Evolutionary conservation across 37 sponge, comb jelly and placozoan genomes (phyloP).

Genomic region (Axinella damicornis): DNA sequence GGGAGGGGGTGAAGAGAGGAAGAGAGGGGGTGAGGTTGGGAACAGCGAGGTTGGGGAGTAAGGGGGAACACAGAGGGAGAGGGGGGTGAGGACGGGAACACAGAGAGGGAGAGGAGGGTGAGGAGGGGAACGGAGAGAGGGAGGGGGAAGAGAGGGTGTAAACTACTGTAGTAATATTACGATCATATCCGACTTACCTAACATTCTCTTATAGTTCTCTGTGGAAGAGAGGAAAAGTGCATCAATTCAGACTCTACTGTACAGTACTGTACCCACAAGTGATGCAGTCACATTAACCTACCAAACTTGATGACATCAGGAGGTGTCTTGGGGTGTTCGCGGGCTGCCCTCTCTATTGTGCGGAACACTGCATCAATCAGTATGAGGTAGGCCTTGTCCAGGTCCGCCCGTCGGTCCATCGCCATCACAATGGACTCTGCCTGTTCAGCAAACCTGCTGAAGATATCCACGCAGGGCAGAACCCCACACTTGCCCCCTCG

Average conservation of each 20-base stretch:
- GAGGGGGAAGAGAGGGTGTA: too few relatives aligned
- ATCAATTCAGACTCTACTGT: not conserved
- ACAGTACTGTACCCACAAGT: not conserved
- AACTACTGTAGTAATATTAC: too few relatives aligned
- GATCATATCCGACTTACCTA: slow-evolving; percentile 41
- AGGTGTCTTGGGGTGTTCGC: slow-evolving; percentile 86
- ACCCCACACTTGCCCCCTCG: slow-evolving; percentile 80
- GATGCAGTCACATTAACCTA: slow-evolving; percentile 37
- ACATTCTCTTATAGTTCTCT: slow-evolving; percentile 91
- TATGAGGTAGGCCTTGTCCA: slow-evolving; percentile 80
- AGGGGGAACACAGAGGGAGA: too few relatives aligned
- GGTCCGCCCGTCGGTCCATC: slow-evolving; percentile 66
- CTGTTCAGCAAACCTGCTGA: slow-evolving; percentile 71
- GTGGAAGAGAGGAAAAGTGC: not conserved
- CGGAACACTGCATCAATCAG: slow-evolving; percentile 73
- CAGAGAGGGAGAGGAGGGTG: too few relatives aligned
- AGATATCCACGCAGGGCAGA: slow-evolving; percentile 70
- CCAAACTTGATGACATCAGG: slow-evolving; percentile 89
- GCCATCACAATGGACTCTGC: slow-evolving; percentile 75
- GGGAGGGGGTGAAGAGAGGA: too few relatives aligned
- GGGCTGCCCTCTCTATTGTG: slow-evolving; percentile 76
- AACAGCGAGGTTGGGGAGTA: too few relatives aligned
- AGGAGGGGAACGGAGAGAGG: too few relatives aligned
- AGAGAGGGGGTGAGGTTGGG: too few relatives aligned
- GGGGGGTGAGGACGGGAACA: too few relatives aligned